These are phyloP conservation scores for Montifringilla adamsi DNA, from an alignment of 2,113 vertebrate species.

Conservation along the genomic window DNA sequence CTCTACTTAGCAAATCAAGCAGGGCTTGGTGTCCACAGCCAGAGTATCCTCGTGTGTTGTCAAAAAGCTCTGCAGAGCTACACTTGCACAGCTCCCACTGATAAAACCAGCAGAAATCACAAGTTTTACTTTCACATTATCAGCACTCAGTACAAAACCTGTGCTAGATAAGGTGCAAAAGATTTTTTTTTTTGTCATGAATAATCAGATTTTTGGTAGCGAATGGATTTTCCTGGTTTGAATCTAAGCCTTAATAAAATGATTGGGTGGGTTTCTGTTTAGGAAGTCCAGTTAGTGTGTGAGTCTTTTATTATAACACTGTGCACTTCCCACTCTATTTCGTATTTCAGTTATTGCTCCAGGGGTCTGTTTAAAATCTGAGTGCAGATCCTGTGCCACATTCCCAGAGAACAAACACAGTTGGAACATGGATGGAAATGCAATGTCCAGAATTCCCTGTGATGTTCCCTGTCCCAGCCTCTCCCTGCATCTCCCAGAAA, in stretches of 20 bases:
- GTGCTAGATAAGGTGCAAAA: neutral
- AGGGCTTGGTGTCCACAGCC: neutral
- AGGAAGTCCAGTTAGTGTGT: neutral
- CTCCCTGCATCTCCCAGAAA: neutral
- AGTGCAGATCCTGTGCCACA: neutral
- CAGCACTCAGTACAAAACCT: neutral
- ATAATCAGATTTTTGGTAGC: neutral
- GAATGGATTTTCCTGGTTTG: neutral
- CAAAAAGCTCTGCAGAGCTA: neutral
- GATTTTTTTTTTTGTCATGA: neutral
- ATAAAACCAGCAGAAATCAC: neutral
- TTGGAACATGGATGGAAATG: neutral
- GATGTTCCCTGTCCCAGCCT: neutral
- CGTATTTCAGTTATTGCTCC: neutral
- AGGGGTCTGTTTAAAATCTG: neutral
- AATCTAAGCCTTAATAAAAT: neutral
- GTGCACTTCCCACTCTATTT: neutral
- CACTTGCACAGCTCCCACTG: neutral
- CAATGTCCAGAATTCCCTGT: neutral
- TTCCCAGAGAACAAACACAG: neutral
- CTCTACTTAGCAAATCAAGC: slow-evolving; percentile 32
- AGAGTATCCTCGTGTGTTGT: neutral
- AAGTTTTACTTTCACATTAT: neutral
- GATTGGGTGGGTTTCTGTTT: neutral
- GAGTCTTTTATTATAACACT: neutral